Evolutionary conservation across 2,888 invertebrate species (phyloP), one percentile per base, ranked within the genome.

Genomic region (Anorthoa munda): DNA sequence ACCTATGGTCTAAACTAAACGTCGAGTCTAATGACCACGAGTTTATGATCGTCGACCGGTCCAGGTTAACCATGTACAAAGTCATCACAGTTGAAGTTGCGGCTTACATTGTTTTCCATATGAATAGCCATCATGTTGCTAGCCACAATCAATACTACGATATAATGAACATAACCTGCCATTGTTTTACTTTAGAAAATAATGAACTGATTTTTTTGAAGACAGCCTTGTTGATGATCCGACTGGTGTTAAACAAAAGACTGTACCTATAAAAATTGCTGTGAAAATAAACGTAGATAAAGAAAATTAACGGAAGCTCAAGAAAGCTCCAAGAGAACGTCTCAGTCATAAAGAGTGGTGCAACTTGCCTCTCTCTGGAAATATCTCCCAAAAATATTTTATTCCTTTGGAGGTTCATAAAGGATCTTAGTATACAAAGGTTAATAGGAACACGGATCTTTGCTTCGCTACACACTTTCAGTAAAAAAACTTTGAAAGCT

Each of bases 351-450:
- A 69, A 82, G 65, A 75, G 56, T 64, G 68, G 46, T 79, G 82
- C 81, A 86, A 86, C 81, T 88, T 78, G 76, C 79, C 77, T 81
- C 75, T 81, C 75, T 71, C 74, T 70, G 73, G 65, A 81, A 87
- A 89, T 81, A 75, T 84, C 85, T 86, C 90, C 87, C 89, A 75
- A 83, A 87, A 87, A 90, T 78, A 88, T 88, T 85, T 78, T 81
- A 78, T 78, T 82, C 80, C 84, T 83, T 83, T 70, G 71, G 76
- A 84, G 60, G 75, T 82, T 77, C 79, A 83, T 79, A 83, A 82
- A 85, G 72, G 66, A 72, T 69, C 75, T 81, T 80, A 83, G 75
- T 84, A 86, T 77, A 83, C 82, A 86, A 82, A 86, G 79, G 85
- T 85, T 83, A 77, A 78, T 77, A 77, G 39, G 75, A 86, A 88